Percentiles rank a stretch among this genome's conserved stretches.
Evolutionary conservation across 2,888 invertebrate species (phyloP).

Genomic region (Xanthorhoe designata): DNA sequence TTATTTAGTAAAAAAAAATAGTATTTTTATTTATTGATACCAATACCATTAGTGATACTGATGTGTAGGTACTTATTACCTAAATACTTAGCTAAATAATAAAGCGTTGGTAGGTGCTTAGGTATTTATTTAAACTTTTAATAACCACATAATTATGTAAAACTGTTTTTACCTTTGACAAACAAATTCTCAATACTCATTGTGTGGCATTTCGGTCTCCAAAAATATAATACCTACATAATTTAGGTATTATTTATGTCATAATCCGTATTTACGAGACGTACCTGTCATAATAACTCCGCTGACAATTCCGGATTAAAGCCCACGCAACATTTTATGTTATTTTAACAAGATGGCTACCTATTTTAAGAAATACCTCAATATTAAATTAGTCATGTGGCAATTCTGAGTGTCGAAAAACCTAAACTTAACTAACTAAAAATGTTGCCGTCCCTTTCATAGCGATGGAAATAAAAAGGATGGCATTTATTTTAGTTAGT

Average conservation of each 20-base stretch:
- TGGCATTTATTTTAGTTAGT: no score
- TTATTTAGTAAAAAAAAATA: no score
- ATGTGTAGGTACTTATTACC: no score
- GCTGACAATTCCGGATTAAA: constrained; percentile 26
- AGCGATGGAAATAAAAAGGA: no score
- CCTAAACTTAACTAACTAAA: no score
- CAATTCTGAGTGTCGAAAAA: no score
- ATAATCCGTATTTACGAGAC: constrained; percentile 45
- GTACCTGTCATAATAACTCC: constrained; percentile 40
- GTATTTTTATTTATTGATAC: no score
- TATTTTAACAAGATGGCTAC: constrained; percentile 22
- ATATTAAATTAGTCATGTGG: background rate
- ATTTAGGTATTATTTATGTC: constrained; percentile 31
- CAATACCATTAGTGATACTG: no score
- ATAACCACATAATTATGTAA: background rate
- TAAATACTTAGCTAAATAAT: no score
- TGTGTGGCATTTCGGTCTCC: constrained; percentile 12
- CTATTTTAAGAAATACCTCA: background rate
- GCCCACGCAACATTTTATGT: constrained; percentile 25
- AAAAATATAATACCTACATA: background rate
- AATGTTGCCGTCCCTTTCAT: no score
- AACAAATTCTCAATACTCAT: background rate
- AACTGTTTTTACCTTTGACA: background rate
- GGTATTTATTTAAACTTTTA: no score
- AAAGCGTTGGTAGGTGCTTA: no score